These are phyloP conservation scores for Psix sp. DNA, from an alignment of 1,140 invertebrate genomes.

Conservation along the genomic window DNA sequence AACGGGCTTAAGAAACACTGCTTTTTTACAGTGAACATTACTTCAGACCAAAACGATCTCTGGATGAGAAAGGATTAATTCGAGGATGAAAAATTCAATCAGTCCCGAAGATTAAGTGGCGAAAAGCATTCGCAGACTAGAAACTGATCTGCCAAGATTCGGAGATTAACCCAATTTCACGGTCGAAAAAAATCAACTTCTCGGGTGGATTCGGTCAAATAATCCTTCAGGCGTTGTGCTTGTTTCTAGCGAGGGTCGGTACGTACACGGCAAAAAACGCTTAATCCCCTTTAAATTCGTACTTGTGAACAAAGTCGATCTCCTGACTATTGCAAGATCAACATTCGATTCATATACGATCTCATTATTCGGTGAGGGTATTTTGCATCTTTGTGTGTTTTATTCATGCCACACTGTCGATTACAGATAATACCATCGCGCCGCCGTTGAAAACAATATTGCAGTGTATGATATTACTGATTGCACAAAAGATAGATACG, in stretches of 20 bases:
- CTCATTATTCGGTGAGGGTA: slow-evolving; percentile 6
- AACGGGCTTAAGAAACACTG: too few relatives aligned
- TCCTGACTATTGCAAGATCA: background rate
- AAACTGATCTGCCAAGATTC: slow-evolving; percentile 41
- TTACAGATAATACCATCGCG: slow-evolving; percentile 32
- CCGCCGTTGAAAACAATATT: slow-evolving; percentile 36
- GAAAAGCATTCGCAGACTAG: slow-evolving; percentile 28
- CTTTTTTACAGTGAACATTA: too few relatives aligned
- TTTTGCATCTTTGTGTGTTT: slow-evolving; percentile 15
- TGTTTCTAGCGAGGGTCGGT: slow-evolving; percentile 33
- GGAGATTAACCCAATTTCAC: slow-evolving; percentile 51
- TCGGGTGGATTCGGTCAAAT: slow-evolving; percentile 37
- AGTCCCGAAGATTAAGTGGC: slow-evolving; percentile 16
- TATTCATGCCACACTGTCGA: slow-evolving; percentile 33
- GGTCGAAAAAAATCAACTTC: slow-evolving; percentile 51
- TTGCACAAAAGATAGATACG: slow-evolving; percentile 51
- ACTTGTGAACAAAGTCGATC: background rate
- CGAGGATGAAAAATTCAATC: slow-evolving; percentile 40
- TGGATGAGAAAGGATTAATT: too few relatives aligned
- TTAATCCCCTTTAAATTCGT: slow-evolving; percentile 10
- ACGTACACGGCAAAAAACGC: slow-evolving; percentile 23
- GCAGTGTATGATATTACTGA: slow-evolving; percentile 41
- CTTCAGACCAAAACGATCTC: too few relatives aligned
- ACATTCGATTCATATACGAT: slow-evolving; percentile 6
- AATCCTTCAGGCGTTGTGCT: slow-evolving; percentile 46